Conservation (phyloP, 2,797 vertebrate species). For the Paramormyrops hopkinsi region DNA sequence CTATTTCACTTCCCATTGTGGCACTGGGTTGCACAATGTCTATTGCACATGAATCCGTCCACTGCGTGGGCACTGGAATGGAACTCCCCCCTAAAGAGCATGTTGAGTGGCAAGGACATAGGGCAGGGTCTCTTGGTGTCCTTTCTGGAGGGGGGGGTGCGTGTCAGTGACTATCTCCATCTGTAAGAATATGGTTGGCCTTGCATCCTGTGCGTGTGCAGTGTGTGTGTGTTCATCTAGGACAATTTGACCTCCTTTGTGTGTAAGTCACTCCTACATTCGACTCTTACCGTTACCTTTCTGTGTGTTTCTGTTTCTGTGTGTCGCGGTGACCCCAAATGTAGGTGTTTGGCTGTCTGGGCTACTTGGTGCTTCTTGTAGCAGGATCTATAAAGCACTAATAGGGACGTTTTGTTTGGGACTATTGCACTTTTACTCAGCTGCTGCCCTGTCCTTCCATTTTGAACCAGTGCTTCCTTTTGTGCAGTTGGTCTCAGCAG, state of each 20-base stretch:
- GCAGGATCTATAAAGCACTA: constrained; percentile 22
- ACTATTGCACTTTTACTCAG: constrained; percentile 66
- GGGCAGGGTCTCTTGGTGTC: neutral
- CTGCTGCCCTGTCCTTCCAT: constrained; percentile 51
- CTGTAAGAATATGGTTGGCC: neutral
- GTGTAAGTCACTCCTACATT: neutral
- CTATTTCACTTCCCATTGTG: constrained; percentile 33
- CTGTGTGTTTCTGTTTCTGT: neutral
- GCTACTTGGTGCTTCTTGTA: constrained; percentile 48
- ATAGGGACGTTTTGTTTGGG: constrained; percentile 45
- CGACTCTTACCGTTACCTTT: neutral
- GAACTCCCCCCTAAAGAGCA: neutral
- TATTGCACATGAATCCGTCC: neutral
- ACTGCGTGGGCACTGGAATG: neutral
- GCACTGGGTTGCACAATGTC: constrained; percentile 41
- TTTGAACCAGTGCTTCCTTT: constrained; percentile 64
- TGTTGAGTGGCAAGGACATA: neutral
- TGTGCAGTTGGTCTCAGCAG: constrained; percentile 32
- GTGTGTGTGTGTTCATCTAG: neutral
- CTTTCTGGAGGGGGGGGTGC: neutral
- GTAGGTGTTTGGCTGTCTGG: constrained; percentile 56
- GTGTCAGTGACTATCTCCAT: neutral
- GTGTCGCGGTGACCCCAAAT: constrained; percentile 28
- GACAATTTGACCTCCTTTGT: neutral
- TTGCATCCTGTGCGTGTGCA: neutral